Evolutionary conservation across 2,888 invertebrate species (phyloP).

Genomic region (Cyrtodaria siliqua): DNA sequence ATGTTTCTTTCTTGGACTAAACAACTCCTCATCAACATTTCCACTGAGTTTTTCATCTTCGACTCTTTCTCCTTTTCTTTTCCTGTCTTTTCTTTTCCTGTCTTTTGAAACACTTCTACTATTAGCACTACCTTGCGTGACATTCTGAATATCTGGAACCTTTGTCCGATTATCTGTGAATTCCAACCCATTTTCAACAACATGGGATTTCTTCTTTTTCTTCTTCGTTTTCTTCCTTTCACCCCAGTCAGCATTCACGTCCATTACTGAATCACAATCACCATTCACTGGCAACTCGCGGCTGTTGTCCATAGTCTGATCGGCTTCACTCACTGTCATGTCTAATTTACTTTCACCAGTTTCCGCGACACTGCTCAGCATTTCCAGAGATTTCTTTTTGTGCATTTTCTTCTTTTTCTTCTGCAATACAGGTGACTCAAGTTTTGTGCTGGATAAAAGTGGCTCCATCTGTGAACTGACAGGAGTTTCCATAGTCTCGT

Average conservation of each 20-base stretch:
- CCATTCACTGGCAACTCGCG: neutral
- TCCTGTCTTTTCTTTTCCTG: neutral
- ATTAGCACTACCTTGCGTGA: no score
- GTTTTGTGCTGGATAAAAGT: no score
- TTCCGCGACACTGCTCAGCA: neutral
- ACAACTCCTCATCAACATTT: neutral
- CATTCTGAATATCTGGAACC: no score
- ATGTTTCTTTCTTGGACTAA: slow-evolving; percentile 9
- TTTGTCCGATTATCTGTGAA: no score
- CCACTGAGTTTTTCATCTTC: neutral
- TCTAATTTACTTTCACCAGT: neutral
- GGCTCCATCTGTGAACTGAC: slow-evolving; percentile 16
- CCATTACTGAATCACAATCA: neutral
- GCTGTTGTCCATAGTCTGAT: neutral
- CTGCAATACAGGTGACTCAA: slow-evolving; percentile 6
- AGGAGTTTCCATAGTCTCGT: neutral
- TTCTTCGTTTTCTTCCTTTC: slow-evolving; percentile 1
- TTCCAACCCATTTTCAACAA: no score
- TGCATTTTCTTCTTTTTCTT: neutral
- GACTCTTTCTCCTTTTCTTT: neutral
- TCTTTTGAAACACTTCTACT: no score
- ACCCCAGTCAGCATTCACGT: neutral
- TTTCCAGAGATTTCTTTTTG: neutral
- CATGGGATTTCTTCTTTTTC: slow-evolving; percentile 8
- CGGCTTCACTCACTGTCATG: neutral